Percentiles rank a stretch among this genome's conserved stretches.
phyloP scores from a whole-genome alignment of 2,888 invertebrate genomes.

The Morpho achilles region DNA sequence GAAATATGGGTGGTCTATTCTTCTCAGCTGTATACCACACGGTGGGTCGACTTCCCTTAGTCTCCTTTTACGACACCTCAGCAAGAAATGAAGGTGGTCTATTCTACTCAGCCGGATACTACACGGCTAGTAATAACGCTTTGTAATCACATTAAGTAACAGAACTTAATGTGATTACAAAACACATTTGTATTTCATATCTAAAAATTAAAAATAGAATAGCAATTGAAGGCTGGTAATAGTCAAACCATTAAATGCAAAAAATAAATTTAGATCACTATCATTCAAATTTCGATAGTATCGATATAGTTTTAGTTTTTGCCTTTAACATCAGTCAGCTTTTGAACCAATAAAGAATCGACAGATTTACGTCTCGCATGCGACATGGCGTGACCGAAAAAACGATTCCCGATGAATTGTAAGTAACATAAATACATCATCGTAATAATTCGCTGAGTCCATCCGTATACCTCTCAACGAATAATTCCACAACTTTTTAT shows the following conservation, averaged over 20 bases:
- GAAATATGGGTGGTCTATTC: too few species aligned
- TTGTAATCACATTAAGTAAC: too few species aligned
- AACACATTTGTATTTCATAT: too few species aligned
- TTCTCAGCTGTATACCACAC: too few species aligned
- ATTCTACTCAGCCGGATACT: too few species aligned
- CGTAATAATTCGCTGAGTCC: constrained; percentile 60
- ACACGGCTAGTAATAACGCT: too few species aligned
- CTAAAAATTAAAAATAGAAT: too few species aligned
- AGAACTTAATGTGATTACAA: too few species aligned
- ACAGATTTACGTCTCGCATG: constrained; percentile 64
- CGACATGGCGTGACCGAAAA: constrained; percentile 77
- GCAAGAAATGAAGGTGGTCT: too few species aligned
- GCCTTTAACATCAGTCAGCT: constrained; percentile 50
- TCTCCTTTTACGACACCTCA: too few species aligned
- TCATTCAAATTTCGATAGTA: constrained; percentile 41
- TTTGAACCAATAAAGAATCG: constrained; percentile 66
- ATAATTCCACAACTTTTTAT: neutral
- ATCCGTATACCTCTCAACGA: constrained; percentile 32
- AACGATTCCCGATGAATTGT: constrained; percentile 68
- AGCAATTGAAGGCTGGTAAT: neutral
- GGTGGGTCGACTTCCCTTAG: too few species aligned
- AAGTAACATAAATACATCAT: constrained; percentile 69
- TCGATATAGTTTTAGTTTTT: constrained; percentile 38
- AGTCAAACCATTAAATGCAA: too few species aligned
- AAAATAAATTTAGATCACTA: constrained; percentile 47